These are phyloP conservation scores for Nebria ingens DNA, from an alignment of 1,140 invertebrate genomes.

Conservation along the genomic window DNA sequence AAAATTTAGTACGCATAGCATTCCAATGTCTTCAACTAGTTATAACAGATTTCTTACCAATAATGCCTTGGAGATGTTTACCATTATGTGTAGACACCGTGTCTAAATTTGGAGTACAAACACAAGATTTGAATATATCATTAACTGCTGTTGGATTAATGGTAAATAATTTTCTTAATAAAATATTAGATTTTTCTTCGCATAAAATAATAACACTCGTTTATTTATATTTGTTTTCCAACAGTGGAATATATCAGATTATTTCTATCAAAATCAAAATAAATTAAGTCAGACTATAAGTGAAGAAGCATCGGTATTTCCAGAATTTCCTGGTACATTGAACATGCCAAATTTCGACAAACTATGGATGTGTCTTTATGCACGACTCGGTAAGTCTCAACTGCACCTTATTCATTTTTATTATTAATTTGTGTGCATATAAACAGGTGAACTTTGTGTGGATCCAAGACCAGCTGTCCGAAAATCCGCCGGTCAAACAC, in stretches of 20 bases:
- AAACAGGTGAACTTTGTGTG: conserved; percentile 78
- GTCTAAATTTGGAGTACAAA: conserved; percentile 92
- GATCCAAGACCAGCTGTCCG: conserved; percentile 90
- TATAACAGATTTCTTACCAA: conserved; percentile 88
- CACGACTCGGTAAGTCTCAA: conserved; percentile 54
- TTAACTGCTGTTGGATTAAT: conserved; percentile 94
- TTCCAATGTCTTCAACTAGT: conserved; percentile 95
- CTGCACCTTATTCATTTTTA: no score
- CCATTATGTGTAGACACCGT: conserved; percentile 88
- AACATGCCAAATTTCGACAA: conserved; percentile 86
- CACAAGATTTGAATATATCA: conserved; percentile 94
- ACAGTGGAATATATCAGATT: conserved; percentile 98
- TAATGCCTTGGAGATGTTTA: conserved; percentile 79
- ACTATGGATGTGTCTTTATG: conserved; percentile 92
- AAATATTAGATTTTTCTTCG: conserved; percentile 1
- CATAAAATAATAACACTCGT: conserved; percentile 10
- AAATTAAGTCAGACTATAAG: conserved; percentile 64
- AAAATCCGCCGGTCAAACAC: conserved; percentile 96
- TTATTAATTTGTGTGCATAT: not conserved
- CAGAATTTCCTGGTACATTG: conserved; percentile 70
- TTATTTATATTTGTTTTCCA: conserved; percentile 19
- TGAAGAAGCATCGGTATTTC: conserved; percentile 60
- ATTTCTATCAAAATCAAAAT: conserved; percentile 90
- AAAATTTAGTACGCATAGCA: conserved; percentile 82
- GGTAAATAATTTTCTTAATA: conserved; percentile 51